These are phyloP conservation scores for Subanguina moxae DNA, from an alignment of 1,140 invertebrate species.

Conservation along the genomic window DNA sequence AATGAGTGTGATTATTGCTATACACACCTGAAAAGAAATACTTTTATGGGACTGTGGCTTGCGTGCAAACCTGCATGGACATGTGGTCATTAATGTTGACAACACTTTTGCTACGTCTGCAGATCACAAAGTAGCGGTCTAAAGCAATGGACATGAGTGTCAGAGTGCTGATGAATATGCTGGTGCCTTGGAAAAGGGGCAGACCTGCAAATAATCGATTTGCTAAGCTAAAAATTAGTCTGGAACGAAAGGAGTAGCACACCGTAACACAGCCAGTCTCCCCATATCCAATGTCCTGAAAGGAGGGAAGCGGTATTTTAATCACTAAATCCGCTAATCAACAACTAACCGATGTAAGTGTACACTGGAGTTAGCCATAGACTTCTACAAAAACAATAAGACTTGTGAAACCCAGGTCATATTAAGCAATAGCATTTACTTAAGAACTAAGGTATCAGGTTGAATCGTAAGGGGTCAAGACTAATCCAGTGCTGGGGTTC, in stretches of 20 bases:
- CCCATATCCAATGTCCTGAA: conserved; percentile 55
- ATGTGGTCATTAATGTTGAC: conserved; percentile 70
- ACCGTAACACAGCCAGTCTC: conserved; percentile 52
- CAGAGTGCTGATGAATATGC: conserved; percentile 90
- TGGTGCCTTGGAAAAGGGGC: conserved; percentile 66
- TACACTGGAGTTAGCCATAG: conserved; percentile 56
- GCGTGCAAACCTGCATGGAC: conserved; percentile 43
- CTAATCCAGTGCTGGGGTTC: too few relatives aligned
- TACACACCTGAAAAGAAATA: conserved; percentile 64
- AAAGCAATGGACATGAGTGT: conserved; percentile 92
- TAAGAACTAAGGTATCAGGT: background rate
- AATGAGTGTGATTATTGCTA: conserved; percentile 78
- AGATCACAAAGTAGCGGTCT: conserved; percentile 91
- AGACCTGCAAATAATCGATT: background rate
- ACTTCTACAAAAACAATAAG: conserved; percentile 40
- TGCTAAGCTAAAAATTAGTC: too few relatives aligned
- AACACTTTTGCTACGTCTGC: conserved; percentile 84
- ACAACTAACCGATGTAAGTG: conserved; percentile 34
- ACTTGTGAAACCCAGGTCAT: too few relatives aligned
- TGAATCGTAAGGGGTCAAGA: too few relatives aligned
- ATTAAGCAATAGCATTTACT: conserved; percentile 6
- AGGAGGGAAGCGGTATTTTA: too few relatives aligned
- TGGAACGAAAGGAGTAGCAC: too few relatives aligned
- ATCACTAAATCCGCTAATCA: too few relatives aligned
- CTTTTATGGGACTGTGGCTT: background rate